Evolutionary conservation across 2,113 vertebrate species (phyloP).

Genomic region (Cnemophilus loriae): DNA sequence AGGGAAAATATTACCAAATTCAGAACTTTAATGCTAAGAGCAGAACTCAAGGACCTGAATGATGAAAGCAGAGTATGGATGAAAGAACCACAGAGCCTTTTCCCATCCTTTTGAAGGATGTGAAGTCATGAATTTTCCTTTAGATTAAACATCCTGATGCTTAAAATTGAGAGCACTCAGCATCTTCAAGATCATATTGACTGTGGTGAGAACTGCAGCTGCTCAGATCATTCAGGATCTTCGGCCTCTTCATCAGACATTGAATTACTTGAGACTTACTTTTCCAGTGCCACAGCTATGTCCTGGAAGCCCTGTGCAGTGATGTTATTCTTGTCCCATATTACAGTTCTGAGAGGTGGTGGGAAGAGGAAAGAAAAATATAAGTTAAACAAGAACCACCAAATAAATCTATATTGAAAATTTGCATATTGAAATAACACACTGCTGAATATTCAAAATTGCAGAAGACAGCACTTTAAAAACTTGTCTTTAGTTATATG

Average conservation of each 20-base stretch:
- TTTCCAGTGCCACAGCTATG: constrained; percentile 93
- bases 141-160: background rate
- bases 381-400: background rate
- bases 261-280: constrained; percentile 75
- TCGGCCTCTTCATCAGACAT: background rate
- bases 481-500: background rate
- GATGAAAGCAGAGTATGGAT: background rate
- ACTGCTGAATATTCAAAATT: background rate
- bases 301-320: constrained; percentile 96
- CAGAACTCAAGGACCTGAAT: background rate
- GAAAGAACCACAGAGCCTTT: background rate
- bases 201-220: background rate
- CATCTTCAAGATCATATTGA: background rate
- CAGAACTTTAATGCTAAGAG: background rate
- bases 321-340: constrained; percentile 97
- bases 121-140: constrained; percentile 3
- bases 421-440: background rate
- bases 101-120: background rate
- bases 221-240: background rate
- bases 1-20: background rate
- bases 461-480: background rate
- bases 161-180: background rate
- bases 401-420: background rate
- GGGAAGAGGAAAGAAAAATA: background rate
- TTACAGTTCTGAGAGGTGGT: constrained; percentile 82